Percentiles rank a stretch among this genome's conserved stretches.
phyloP scores from a whole-genome alignment of 2,797 vertebrate species.

The Echeneis naucrates region DNA sequence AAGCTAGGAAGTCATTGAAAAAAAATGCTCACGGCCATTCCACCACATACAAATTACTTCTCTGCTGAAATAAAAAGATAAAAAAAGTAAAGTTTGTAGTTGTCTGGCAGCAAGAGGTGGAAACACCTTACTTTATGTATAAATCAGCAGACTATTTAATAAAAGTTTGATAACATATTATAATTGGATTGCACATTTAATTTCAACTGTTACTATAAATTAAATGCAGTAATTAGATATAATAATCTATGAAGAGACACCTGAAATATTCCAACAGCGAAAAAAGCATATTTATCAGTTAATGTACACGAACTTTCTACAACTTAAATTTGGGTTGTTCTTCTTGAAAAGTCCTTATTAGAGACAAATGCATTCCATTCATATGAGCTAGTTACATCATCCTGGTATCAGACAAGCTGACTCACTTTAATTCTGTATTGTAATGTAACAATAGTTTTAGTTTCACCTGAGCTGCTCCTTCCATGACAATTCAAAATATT shows the following conservation, averaged over 20 bases:
- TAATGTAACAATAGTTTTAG: neutral
- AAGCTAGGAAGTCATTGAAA: neutral
- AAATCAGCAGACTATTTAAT: too few species aligned
- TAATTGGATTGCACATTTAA: neutral
- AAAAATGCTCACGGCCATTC: too few species aligned
- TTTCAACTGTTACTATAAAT: neutral
- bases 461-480: neutral
- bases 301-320: neutral
- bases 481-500: neutral
- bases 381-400: neutral
- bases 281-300: neutral
- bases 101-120: neutral
- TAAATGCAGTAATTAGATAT: neutral
- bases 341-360: neutral
- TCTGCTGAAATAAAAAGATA: too few species aligned
- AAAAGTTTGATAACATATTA: neutral
- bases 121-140: too few species aligned
- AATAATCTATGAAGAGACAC: neutral
- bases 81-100: neutral
- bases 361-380: slow-evolving; percentile 3
- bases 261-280: neutral
- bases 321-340: neutral
- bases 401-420: neutral
- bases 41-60: neutral
- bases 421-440: neutral